Evolutionary conservation across 2,888 invertebrate species (phyloP).

Genomic region (Eupithecia subfuscata): DNA sequence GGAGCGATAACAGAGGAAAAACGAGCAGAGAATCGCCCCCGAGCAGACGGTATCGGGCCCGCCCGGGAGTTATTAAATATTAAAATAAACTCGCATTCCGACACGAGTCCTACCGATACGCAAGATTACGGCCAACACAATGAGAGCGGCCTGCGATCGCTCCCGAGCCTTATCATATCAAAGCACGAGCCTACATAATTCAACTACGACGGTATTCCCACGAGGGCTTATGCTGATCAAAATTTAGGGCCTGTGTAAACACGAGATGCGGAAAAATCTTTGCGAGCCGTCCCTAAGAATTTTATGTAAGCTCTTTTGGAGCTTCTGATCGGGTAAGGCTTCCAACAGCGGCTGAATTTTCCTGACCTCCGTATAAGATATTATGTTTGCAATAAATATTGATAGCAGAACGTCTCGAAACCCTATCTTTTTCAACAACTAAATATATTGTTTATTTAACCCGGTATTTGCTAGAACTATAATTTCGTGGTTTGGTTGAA

Average conservation of each 20-base stretch:
- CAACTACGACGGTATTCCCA: conserved; percentile 59
- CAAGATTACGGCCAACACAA: conserved; percentile 80
- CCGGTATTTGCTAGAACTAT: background rate
- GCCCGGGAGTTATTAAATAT: conserved; percentile 83
- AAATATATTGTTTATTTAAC: conserved; percentile 1
- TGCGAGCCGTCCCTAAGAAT: conserved; percentile 21
- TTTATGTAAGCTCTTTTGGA: conserved; percentile 15
- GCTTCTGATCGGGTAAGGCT: conserved; percentile 13
- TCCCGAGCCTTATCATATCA: conserved; percentile 78
- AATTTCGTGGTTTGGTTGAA: background rate
- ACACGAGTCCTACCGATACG: conserved; percentile 80
- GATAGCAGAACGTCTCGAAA: background rate
- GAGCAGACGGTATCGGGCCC: conserved; percentile 77
- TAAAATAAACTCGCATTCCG: conserved; percentile 83
- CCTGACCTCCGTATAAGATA: conserved; percentile 7
- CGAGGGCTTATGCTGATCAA: conserved; percentile 58
- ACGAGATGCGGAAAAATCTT: conserved; percentile 48
- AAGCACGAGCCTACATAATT: conserved; percentile 76
- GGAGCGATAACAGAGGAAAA: conserved; percentile 77
- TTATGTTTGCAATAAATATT: conserved; percentile 8
- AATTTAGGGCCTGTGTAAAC: conserved; percentile 64
- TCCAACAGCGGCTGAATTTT: conserved; percentile 6
- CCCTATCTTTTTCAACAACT: conserved; percentile 5
- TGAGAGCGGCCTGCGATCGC: conserved; percentile 76
- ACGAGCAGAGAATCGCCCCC: conserved; percentile 77